phyloP scores from a whole-genome alignment of 2,888 invertebrate genomes.

The Volucella zonaria region DNA sequence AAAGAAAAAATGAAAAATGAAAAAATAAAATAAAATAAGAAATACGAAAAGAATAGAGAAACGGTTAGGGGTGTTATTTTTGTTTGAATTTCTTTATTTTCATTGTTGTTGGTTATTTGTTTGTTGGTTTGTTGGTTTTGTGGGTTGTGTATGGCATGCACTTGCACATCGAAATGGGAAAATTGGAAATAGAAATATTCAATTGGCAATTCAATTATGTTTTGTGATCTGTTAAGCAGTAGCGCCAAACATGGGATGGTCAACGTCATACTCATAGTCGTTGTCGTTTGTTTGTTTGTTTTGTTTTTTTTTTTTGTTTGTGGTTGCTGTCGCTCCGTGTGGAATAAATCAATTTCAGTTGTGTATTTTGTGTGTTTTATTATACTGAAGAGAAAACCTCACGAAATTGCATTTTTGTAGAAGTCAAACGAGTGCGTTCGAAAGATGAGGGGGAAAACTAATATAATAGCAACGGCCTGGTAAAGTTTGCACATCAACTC shows the following conservation, averaged over 20 bases:
- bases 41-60: slow-evolving; percentile 66
- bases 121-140: slow-evolving; percentile 21
- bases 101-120: neutral
- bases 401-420: slow-evolving; percentile 54
- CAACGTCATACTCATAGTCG: neutral
- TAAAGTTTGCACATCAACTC: slow-evolving; percentile 43
- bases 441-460: neutral
- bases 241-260: slow-evolving; percentile 65
- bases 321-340: slow-evolving; percentile 25
- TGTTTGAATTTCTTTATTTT: slow-evolving; percentile 2
- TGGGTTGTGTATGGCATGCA: slow-evolving; percentile 42
- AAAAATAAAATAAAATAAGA: slow-evolving; percentile 47
- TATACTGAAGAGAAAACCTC: slow-evolving; percentile 39
- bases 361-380: slow-evolving; percentile 31
- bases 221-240: slow-evolving; percentile 61
- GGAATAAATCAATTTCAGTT: slow-evolving; percentile 60
- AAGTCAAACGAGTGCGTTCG: slow-evolving; percentile 34
- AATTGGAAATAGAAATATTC: slow-evolving; percentile 52
- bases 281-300: neutral
- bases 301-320: neutral
- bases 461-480: neutral
- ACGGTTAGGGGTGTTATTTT: slow-evolving; percentile 50
- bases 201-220: slow-evolving; percentile 73
- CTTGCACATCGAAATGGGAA: slow-evolving; percentile 48
- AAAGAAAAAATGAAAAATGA: slow-evolving; percentile 58